Evolutionary conservation across 2,888 invertebrate species (phyloP), one percentile per base, ranked within the genome.

Genomic region (Thelaira solivaga): DNA sequence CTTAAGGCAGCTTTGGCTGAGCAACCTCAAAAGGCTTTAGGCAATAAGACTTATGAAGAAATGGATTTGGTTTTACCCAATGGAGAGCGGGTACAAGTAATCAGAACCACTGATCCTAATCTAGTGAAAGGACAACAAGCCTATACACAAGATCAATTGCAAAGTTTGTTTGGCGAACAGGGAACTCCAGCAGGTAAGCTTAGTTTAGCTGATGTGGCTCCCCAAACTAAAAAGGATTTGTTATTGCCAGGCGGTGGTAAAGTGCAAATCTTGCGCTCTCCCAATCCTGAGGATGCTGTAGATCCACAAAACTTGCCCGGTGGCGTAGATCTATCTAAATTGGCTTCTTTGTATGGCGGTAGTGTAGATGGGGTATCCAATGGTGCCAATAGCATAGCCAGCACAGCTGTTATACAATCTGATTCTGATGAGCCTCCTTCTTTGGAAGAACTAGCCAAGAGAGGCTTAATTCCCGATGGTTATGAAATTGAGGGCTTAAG

Each of bases 401-500:
- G 87, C 47, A 87, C 89, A 0, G 89, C 91, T 0, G 89, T 91
- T 1, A 88, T 88, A 4, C 83, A 87, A 20, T 88, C 90, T 0
- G 91, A 91, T 7, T 92, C 92, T 0, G 90, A 91, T 29, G 91
- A 90, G 81, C 94, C 95, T 74, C 93, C 93, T 26, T 91, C 94
- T 2, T 91, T 96, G 7, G 94, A 95, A 57, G 95, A 96, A 84
- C 88, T 96, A 47, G 95, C 95, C 0, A 94, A 94, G 86, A 85
- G 88, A 6, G 94, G 93, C 0, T 93, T 95, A 0, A 89, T 95
- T 73, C 95, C 95, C 1, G 93, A 95, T 0, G 93, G 96, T 82
- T 96, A 93, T 83, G 95, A 96, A 87, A 90, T 96, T n/a, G 93
- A 94, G 84, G 95, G 95, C 64, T 91, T 93, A 47, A 95, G 95